Conservation (phyloP, 2,888 invertebrate genomes). For the Strigamia crassipes region DNA sequence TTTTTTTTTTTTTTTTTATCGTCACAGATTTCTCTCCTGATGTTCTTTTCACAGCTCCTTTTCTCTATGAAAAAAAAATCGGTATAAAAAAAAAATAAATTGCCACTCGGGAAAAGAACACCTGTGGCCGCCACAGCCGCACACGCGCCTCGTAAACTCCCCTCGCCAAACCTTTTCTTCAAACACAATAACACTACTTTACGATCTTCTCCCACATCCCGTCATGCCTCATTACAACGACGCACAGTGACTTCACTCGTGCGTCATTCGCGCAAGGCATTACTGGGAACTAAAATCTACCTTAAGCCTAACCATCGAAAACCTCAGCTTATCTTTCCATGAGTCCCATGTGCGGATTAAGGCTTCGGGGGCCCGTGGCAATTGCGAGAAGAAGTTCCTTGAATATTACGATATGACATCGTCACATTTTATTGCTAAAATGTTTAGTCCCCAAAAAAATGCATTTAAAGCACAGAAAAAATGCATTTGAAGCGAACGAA, state of each 20-base stretch:
- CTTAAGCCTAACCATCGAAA: background rate
- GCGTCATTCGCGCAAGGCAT: background rate
- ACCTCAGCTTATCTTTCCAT: too few relatives aligned
- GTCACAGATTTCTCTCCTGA: too few relatives aligned
- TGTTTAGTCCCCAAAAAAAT: too few relatives aligned
- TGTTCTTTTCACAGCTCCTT: background rate
- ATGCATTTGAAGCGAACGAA: too few relatives aligned
- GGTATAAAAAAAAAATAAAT: background rate
- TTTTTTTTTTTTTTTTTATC: background rate
- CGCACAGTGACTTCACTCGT: background rate
- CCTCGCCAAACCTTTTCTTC: background rate
- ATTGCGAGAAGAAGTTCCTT: too few relatives aligned
- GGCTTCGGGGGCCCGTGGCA: too few relatives aligned
- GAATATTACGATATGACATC: too few relatives aligned
- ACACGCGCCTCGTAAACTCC: background rate
- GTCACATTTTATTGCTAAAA: too few relatives aligned
- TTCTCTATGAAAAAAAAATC: background rate
- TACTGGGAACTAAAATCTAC: background rate
- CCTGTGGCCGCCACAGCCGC: background rate
- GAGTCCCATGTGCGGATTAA: too few relatives aligned
- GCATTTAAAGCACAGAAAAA: too few relatives aligned
- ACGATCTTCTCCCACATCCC: background rate
- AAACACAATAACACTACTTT: background rate
- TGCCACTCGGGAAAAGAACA: background rate
- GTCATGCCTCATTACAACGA: background rate